Evolutionary conservation across 2,888 invertebrate species (phyloP).

Genomic region (Microplitis deprimator): DNA sequence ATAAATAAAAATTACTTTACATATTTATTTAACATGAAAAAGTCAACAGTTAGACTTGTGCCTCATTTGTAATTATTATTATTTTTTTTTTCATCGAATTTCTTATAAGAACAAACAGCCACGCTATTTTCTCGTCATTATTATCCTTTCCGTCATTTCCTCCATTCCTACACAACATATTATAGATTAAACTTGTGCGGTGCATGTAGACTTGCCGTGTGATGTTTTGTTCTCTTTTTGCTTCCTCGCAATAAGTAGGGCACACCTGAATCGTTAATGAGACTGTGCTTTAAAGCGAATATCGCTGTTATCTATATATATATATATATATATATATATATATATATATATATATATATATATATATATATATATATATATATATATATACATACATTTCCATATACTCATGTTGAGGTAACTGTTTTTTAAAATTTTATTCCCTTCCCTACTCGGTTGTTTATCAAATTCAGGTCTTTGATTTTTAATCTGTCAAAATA

Average conservation of each 20-base stretch:
- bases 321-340: neutral
- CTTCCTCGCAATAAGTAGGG: neutral
- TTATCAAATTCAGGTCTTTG: neutral
- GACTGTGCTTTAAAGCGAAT: neutral
- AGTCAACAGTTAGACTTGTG: neutral
- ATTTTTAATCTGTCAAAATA: neutral
- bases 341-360: too few species aligned
- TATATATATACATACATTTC: too few species aligned
- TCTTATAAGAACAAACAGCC: neutral
- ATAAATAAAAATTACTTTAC: too few species aligned
- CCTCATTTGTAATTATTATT: neutral
- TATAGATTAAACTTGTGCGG: neutral
- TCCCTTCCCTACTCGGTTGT: neutral
- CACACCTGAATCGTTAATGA: neutral
- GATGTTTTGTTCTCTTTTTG: neutral
- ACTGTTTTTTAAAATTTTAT: neutral
- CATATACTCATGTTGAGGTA: neutral
- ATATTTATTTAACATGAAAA: neutral
- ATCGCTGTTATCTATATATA: neutral
- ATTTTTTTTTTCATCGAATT: neutral
- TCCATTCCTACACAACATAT: neutral
- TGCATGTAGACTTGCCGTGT: neutral
- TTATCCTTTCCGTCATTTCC: constrained; percentile 1
- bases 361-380: too few species aligned
- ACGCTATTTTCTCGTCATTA: constrained; percentile 1